Evolutionary conservation across 2,113 vertebrate genomes (phyloP), one percentile per base, ranked within the genome.

Genomic region (Prinia subflava): DNA sequence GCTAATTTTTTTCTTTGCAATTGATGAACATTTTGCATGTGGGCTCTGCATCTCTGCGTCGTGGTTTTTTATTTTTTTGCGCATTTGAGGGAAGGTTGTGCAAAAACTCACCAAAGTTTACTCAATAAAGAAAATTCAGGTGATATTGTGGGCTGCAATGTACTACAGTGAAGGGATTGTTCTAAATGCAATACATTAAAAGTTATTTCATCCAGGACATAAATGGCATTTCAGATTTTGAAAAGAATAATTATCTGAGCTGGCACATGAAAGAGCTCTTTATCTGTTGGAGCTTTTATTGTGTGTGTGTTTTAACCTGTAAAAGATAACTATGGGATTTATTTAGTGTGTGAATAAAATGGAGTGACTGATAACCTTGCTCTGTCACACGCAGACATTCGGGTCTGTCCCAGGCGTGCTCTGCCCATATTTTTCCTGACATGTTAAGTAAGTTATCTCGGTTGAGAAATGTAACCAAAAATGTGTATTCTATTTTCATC

Each of bases 221-320:
- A 91, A 96, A 77, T 67, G 78, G 65, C 52, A 73, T 86, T 94
- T 85, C 65, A 62, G 31, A 68, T 83, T 92, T 73, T 92, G 59
- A 89, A 95, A 91, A 77, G 91, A 89, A 94, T 83, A 70, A 89
- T 94, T 94, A 68, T 80, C 46, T 56, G 60, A 82, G 50, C 63
- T 87, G 83, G 69, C 41, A 44, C 47, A 75, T 91, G 69, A 77
- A 90, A 85, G 42, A 81, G 37, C 83, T 63, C 19, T 50, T 55
- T 86, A 55, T 75, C 65, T 79, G 0, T 37, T 64, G 62, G 23
- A 39, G 25, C 4, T 62, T 3, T 65, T 64, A 77, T 63, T 12
- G 7, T 62, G 7, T 52, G 39, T 24, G 23, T 70, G 35, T 52
- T 92, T 84, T 78, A 69, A n/a, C 28, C 42, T 31, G 15, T 69